phyloP scores from a whole-genome alignment of 2,113 vertebrate genomes.

The Pao palembangensis region DNA sequence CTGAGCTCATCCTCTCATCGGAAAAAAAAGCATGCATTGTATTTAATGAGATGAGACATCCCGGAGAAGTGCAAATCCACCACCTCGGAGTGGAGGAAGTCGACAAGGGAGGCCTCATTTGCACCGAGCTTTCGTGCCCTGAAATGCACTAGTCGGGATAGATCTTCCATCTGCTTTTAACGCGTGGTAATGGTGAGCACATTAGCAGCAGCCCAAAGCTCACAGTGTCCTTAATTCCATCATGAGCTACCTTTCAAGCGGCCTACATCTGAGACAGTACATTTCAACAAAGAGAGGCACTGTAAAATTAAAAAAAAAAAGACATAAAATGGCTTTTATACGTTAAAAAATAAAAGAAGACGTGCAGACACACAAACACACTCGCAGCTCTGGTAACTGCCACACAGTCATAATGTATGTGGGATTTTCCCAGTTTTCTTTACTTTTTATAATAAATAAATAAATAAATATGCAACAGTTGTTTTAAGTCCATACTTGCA shows the following conservation, averaged over 20 bases:
- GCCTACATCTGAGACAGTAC: not conserved
- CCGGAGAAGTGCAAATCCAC: conserved; percentile 9
- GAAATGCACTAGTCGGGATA: conserved; percentile 43
- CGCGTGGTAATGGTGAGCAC: conserved; percentile 28
- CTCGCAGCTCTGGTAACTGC: no score
- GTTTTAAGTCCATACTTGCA: no score
- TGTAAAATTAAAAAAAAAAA: conserved; percentile 13
- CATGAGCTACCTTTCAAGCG: conserved; percentile 2
- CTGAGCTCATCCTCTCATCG: no score
- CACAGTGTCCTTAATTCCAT: no score
- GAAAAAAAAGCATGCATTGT: no score
- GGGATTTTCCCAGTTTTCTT: no score
- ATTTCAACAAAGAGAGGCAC: not conserved
- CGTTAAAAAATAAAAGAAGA: no score
- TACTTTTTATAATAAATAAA: no score
- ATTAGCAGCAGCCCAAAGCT: conserved; percentile 29
- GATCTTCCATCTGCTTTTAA: conserved; percentile 30
- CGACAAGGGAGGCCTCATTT: conserved; percentile 33
- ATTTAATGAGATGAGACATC: conserved; percentile 7
- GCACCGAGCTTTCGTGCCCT: conserved; percentile 10
- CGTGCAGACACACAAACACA: no score
- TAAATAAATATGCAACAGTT: no score
- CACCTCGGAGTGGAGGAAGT: conserved; percentile 3
- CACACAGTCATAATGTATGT: no score
- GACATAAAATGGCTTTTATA: no score